Conservation (phyloP, 2,113 vertebrate genomes). For the Chaetodon auriga region DNA sequence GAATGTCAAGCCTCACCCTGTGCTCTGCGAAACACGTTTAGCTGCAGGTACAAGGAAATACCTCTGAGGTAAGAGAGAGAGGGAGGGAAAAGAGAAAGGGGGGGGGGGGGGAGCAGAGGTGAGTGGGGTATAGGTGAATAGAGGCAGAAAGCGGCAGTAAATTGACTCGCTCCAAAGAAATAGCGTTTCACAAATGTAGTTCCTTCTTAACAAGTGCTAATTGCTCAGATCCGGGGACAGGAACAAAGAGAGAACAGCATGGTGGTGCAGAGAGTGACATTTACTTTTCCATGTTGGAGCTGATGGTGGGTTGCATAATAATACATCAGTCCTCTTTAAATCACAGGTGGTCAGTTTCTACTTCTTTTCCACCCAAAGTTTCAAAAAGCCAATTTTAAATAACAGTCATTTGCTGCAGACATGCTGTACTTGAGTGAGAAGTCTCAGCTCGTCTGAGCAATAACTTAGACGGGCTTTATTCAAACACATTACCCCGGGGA, state of each 20-base stretch:
- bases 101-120: not conserved
- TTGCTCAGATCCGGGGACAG: conserved; percentile 64
- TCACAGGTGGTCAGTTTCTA: conserved; percentile 71
- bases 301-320: conserved; percentile 77
- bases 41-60: conserved; percentile 58
- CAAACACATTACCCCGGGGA: not conserved
- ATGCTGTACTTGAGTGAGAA: conserved; percentile 24
- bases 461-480: not conserved
- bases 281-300: conserved; percentile 63
- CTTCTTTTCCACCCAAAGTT: conserved; percentile 54
- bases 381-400: conserved; percentile 63
- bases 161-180: conserved; percentile 55
- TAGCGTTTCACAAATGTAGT: conserved; percentile 59
- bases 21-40: conserved; percentile 37
- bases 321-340: conserved; percentile 66
- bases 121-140: conserved; percentile 17
- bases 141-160: conserved; percentile 45
- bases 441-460: not conserved
- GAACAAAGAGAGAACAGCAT: conserved; percentile 77
- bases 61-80: conserved; percentile 15
- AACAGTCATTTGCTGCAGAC: conserved; percentile 41
- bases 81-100: not conserved
- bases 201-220: conserved; percentile 74
- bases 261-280: conserved; percentile 72
- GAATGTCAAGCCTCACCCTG: conserved; percentile 62